phyloP scores from a whole-genome alignment of 2,113 vertebrate species.

The Callaeas wilsoni region DNA sequence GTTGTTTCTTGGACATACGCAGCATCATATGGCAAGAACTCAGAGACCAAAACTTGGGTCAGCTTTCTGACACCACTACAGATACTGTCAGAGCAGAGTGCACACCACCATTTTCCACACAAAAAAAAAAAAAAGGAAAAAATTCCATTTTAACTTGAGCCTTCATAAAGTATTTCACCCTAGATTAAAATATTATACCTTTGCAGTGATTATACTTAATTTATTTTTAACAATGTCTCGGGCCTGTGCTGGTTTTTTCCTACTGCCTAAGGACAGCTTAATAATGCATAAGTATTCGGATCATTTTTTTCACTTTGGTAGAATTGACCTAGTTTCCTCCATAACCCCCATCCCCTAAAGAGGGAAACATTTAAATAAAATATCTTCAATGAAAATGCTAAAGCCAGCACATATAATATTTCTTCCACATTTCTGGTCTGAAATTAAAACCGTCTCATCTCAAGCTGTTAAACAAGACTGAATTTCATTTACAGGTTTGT shows the following conservation, averaged over 20 bases:
- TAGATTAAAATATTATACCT: conserved; percentile 32
- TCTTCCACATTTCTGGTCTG: neutral
- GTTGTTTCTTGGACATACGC: neutral
- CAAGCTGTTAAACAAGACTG: conserved; percentile 46
- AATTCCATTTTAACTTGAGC: neutral
- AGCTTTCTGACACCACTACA: neutral
- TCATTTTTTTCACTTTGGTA: neutral
- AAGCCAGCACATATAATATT: conserved; percentile 5
- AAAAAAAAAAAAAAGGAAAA: neutral
- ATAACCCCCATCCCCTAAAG: neutral
- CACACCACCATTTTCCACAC: neutral
- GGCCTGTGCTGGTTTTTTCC: neutral
- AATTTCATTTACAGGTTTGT: conserved; percentile 37
- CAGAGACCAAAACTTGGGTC: neutral
- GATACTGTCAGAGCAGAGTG: neutral
- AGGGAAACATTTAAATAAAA: conserved; percentile 48
- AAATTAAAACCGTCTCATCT: conserved; percentile 53
- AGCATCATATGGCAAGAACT: neutral
- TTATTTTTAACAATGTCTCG: conserved; percentile 46
- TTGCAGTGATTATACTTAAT: neutral
- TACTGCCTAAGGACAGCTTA: conserved; percentile 47
- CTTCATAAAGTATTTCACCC: neutral
- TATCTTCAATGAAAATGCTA: conserved; percentile 12
- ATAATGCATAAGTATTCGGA: conserved; percentile 41
- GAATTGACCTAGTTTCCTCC: conserved; percentile 60